Evolutionary conservation across 2,797 vertebrate species (phyloP).

Genomic region (Crenuchus spilurus): DNA sequence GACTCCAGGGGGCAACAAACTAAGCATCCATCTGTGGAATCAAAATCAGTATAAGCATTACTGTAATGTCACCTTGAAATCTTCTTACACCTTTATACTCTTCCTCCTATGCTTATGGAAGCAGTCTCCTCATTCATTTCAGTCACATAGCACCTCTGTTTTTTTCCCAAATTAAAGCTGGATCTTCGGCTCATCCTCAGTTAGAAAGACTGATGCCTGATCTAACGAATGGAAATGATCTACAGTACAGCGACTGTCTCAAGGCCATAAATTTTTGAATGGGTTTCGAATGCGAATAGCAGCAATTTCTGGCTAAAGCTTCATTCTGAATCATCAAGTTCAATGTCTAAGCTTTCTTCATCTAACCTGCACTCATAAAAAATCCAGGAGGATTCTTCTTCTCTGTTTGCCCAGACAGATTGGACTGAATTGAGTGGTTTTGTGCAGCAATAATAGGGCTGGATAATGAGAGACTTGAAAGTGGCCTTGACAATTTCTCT

Average conservation of each 20-base stretch:
- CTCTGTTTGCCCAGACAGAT: too few relatives aligned
- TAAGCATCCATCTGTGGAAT: too few relatives aligned
- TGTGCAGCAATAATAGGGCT: conserved; percentile 16
- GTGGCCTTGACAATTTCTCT: not conserved
- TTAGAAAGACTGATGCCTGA: not conserved
- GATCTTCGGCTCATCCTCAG: not conserved
- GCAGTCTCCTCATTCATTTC: too few relatives aligned
- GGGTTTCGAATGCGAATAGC: not conserved
- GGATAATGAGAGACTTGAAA: conserved; percentile 33
- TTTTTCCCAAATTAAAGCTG: not conserved
- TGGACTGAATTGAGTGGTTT: too few relatives aligned
- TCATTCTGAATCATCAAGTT: conserved; percentile 14
- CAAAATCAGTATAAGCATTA: too few relatives aligned
- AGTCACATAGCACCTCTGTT: too few relatives aligned
- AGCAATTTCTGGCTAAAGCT: conserved; percentile 5
- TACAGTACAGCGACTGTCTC: not conserved
- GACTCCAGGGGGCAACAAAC: too few relatives aligned
- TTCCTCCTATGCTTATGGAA: too few relatives aligned
- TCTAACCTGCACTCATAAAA: not conserved
- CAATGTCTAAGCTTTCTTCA: not conserved
- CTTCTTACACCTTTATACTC: too few relatives aligned
- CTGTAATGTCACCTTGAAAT: too few relatives aligned
- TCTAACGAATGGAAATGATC: not conserved
- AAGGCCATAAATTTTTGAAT: not conserved
- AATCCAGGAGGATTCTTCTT: too few relatives aligned